phyloP scores from a whole-genome alignment of 2,797 vertebrate genomes.

The Eleutherodactylus coqui region DNA sequence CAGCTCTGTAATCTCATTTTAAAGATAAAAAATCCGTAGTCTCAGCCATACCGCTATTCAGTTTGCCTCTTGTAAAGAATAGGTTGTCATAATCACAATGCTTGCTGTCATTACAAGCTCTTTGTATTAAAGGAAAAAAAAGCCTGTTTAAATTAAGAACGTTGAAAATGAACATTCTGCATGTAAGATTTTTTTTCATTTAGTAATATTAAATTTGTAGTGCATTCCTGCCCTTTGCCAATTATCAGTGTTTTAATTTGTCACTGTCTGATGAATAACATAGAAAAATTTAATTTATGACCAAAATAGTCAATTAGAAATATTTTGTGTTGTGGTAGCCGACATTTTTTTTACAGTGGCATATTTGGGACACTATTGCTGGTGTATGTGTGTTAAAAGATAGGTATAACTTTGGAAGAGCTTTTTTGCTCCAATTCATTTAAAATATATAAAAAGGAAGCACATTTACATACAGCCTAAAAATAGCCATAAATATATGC shows the following conservation, averaged over 20 bases:
- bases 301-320: not conserved
- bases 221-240: not conserved
- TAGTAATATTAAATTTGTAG: slow-evolving; percentile 1
- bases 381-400: not conserved
- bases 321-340: not conserved
- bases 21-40: slow-evolving; percentile 37
- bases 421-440: not conserved
- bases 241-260: slow-evolving; percentile 11
- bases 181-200: not conserved
- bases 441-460: not conserved
- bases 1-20: slow-evolving; percentile 26
- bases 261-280: not conserved
- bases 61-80: slow-evolving; percentile 37
- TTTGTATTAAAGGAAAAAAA: slow-evolving; percentile 1
- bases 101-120: slow-evolving; percentile 39
- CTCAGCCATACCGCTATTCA: slow-evolving; percentile 37
- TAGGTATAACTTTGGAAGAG: not conserved
- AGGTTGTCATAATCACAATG: slow-evolving; percentile 45
- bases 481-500: not conserved
- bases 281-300: slow-evolving; percentile 3
- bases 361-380: not conserved
- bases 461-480: not conserved
- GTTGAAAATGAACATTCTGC: not conserved
- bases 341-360: not conserved
- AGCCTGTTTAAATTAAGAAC: slow-evolving; percentile 11